Conservation (phyloP, 2,797 vertebrate genomes). For the Pterois miles region DNA sequence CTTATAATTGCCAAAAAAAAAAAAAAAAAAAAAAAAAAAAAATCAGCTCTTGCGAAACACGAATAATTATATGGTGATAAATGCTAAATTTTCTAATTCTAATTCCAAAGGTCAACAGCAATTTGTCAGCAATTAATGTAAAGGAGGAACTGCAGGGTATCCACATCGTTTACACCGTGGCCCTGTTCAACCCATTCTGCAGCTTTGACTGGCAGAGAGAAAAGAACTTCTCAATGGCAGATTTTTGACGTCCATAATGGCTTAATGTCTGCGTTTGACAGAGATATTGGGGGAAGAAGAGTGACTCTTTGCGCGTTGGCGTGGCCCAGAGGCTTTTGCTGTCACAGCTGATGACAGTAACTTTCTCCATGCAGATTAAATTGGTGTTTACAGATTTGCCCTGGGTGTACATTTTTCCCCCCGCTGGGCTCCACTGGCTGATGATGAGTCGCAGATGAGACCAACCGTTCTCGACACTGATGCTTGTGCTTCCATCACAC, state of each 20-base stretch:
- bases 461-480: constrained; percentile 78
- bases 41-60: constrained; percentile 52
- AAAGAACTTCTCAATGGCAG: constrained; percentile 81
- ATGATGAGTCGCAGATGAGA: constrained; percentile 90
- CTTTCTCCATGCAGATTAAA: constrained; percentile 96
- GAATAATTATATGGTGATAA: constrained; percentile 64
- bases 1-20: constrained; percentile 42
- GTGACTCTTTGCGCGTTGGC: constrained; percentile 84
- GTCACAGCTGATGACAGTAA: constrained; percentile 91
- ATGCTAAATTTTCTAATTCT: constrained; percentile 51
- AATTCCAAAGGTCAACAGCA: constrained; percentile 81
- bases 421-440: constrained; percentile 89
- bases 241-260: constrained; percentile 90
- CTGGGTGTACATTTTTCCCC: constrained; percentile 87
- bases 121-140: constrained; percentile 82
- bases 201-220: constrained; percentile 73
- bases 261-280: constrained; percentile 89
- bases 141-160: constrained; percentile 73
- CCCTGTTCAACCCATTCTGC: constrained; percentile 71
- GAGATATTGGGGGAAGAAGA: constrained; percentile 85
- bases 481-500: constrained; percentile 78
- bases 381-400: constrained; percentile 96
- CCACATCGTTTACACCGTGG: constrained; percentile 61
- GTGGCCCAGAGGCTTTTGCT: constrained; percentile 90
- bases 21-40: constrained; percentile 36